Evolutionary conservation across 1,140 invertebrate species (phyloP).

Genomic region (Caenorhabditis tropicalis): DNA sequence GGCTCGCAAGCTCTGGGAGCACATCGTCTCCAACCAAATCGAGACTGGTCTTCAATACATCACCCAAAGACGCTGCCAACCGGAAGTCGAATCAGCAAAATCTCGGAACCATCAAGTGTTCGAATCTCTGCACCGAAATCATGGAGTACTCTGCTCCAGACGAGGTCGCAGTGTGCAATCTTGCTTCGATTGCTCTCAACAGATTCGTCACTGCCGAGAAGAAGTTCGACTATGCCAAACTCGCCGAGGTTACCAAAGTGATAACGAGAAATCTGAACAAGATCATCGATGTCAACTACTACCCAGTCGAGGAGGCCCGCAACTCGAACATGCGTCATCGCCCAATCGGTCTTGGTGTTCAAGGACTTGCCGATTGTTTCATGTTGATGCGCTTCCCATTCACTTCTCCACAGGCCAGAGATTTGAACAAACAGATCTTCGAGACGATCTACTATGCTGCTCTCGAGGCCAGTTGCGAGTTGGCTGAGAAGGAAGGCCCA

Average conservation of each 20-base stretch:
- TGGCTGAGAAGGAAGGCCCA: constrained; percentile 80
- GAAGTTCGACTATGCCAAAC: constrained; percentile 86
- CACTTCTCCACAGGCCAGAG: constrained; percentile 80
- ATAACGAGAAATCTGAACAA: constrained; percentile 92
- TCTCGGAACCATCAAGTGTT: constrained; percentile 96
- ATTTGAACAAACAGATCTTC: constrained; percentile 94
- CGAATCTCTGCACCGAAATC: constrained; percentile 97
- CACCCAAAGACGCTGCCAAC: constrained; percentile 88
- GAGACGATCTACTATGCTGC: constrained; percentile 97
- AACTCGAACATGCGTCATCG: constrained; percentile 89
- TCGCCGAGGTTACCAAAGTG: constrained; percentile 84
- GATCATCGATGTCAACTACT: constrained; percentile 96
- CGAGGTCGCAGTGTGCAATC: constrained; percentile 93
- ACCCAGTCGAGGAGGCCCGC: constrained; percentile 83
- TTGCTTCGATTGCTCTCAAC: constrained; percentile 96
- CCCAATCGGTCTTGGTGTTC: constrained; percentile 90
- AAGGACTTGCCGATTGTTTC: constrained; percentile 95
- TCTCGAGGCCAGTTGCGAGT: constrained; percentile 92
- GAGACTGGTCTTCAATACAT: constrained; percentile 99
- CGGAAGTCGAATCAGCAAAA: constrained; percentile 97
- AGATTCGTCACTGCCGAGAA: constrained; percentile 84
- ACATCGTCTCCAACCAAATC: constrained; percentile 92
- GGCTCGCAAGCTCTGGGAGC: constrained; percentile 90
- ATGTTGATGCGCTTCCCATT: constrained; percentile 92
- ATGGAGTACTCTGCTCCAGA: constrained; percentile 86